Conservation (phyloP, 1,140 invertebrate species). For the Heterodera schachtii region DNA sequence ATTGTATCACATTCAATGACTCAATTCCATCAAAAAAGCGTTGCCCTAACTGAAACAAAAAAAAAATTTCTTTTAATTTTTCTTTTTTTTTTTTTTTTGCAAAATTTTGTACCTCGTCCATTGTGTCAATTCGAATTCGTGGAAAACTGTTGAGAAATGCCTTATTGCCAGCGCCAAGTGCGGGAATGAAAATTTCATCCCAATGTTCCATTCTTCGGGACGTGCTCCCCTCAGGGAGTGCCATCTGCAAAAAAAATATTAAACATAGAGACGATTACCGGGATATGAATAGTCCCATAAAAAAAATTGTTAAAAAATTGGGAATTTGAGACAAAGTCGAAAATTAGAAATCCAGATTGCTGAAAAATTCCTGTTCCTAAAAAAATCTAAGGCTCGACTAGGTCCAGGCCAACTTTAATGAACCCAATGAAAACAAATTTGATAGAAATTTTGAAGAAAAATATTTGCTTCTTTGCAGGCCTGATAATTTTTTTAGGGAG, state of each 20-base stretch:
- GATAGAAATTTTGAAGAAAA: no score
- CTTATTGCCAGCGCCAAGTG: conserved; percentile 66
- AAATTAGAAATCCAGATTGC: no score
- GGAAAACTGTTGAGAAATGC: conserved; percentile 68
- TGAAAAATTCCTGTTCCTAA: no score
- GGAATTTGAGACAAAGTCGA: no score
- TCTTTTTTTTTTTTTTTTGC: conserved; percentile 1
- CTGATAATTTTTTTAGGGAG: no score
- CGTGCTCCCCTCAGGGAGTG: conserved; percentile 75
- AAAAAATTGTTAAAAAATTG: no score
- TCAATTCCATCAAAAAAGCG: conserved; percentile 84
- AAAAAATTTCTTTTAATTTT: conserved; percentile 19
- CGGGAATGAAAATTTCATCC: conserved; percentile 74
- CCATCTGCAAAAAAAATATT: conserved; percentile 68
- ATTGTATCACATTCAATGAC: conserved; percentile 88
- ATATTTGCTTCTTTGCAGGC: no score
- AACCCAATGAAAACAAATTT: no score
- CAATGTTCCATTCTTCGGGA: conserved; percentile 66
- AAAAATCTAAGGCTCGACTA: no score
- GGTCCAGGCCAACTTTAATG: no score
- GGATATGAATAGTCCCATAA: no score
- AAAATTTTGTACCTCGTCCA: conserved; percentile 52
- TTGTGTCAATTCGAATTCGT: conserved; percentile 66
- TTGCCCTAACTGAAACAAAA: conserved; percentile 70
- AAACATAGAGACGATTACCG: no score